A percentile compares a stretch with the other conserved stretches of the same genome.
Conservation (phyloP, 2,797 vertebrate genomes). For the Emydoidea blandingii region DNA sequence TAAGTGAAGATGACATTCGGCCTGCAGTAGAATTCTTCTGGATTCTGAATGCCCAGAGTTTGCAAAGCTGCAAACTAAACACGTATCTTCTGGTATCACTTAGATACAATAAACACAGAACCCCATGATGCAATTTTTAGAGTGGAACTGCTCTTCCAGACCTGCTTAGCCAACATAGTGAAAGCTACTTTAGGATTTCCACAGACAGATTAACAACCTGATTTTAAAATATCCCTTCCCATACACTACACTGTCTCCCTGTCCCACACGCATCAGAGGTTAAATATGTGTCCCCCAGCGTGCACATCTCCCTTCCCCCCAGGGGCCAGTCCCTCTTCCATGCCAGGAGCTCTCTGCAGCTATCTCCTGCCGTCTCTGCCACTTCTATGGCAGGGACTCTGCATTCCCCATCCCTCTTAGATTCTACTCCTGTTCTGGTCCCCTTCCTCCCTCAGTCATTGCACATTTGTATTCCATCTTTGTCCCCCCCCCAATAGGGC, state of each 20-base stretch:
- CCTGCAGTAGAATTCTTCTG: not conserved
- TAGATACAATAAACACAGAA: not conserved
- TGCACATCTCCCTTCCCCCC: no score
- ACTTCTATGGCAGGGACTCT: not conserved
- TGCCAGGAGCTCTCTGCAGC: not conserved
- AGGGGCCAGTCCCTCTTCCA: not conserved
- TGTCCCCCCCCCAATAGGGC: not conserved
- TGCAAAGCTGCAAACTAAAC: not conserved
- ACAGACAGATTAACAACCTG: not conserved
- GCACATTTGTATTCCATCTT: not conserved
- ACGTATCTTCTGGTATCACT: not conserved
- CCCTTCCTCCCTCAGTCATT: not conserved
- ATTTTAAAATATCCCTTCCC: not conserved
- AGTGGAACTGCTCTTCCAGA: conserved; percentile 16
- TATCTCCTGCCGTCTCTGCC: not conserved
- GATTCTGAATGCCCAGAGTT: not conserved
- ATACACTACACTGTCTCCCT: no score
- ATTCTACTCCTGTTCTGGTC: not conserved
- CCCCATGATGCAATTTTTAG: conserved; percentile 31
- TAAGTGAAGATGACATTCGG: not conserved
- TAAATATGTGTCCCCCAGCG: no score
- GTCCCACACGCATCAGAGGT: no score
- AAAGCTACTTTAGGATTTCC: not conserved
- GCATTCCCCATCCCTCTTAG: not conserved
- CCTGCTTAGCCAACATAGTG: conserved; percentile 49